Evolutionary conservation across 1,140 invertebrate species (phyloP), one percentile per base, ranked within the genome.

Genomic region (Temnothorax nylanderi): DNA sequence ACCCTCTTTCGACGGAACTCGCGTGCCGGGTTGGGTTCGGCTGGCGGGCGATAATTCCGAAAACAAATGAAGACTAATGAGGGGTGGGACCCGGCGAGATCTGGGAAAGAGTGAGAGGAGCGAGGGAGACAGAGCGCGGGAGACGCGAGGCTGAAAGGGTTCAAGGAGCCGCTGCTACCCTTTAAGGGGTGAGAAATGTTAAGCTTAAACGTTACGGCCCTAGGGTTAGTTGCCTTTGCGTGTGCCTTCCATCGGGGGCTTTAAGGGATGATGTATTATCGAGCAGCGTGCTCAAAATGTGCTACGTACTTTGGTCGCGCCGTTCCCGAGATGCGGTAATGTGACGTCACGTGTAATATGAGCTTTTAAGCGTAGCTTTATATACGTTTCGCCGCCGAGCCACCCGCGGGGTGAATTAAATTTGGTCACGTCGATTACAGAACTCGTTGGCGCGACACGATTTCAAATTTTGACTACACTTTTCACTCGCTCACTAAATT

Each of bases 31-130:
- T 87, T 86, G 78, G 88, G 67, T 86, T 71, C 88, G 90, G 92
- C 92, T 87, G 92, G 92, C 81, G 93, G 93, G 94, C 94, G 94
- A 95, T 95, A 95, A 95, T 95, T 95, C 94, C 94, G 92, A 95
- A 95, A 95, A 95, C 94, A 95, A 95, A 95, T 95, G 95, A 95
- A 95, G 94, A 95, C 95, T 95, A 95, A 95, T 95, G 95, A 95
- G 95, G 93, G 94, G 93, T 92, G 92, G 93, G 92, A 86, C 80
- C 81, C 77, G 84, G 76, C 78, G 90, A 89, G 90, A 80, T 84
- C 84, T 85, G 76, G 87, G 91, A 91, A 92, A 90, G 85, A 92
- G 89, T 86, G 85, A 89, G 89, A 82, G 85, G 89, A 82, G 85
- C 44, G 87, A 91, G 88, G 62, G 92, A 93, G 89, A 93, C 75